phyloP scores from a whole-genome alignment of 35 echinoderm and acorn worm species.

The Ophioderma brevispina region DNA sequence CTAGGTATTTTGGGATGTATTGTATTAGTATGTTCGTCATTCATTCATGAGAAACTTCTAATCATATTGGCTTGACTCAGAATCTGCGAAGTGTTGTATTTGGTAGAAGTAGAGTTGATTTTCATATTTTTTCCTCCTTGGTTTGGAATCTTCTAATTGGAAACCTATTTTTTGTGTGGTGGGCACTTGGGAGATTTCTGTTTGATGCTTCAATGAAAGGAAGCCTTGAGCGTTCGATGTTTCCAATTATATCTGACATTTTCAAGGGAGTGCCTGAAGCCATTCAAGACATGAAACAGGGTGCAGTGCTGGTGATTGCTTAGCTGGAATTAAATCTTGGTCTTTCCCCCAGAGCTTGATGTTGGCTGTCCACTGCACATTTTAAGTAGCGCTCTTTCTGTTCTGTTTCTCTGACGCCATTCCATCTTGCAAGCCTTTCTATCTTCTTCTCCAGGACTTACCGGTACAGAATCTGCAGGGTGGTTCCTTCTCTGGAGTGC shows the following conservation, averaged over 20 bases:
- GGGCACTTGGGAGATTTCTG: not conserved
- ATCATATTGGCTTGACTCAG: not conserved
- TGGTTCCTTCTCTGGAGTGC: not conserved
- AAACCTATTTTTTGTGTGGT: not conserved
- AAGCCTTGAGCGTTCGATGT: not conserved
- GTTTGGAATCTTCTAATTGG: not conserved
- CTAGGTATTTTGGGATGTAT: no score
- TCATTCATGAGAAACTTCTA: no score
- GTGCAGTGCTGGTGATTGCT: not conserved
- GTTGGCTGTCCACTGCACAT: not conserved
- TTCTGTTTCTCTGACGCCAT: constrained; percentile 9
- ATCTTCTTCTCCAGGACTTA: constrained; percentile 4
- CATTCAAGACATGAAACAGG: constrained; percentile 3
- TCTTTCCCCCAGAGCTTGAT: not conserved
- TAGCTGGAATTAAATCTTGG: not conserved
- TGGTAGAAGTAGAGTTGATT: not conserved
- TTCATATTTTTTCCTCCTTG: not conserved
- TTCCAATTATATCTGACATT: not conserved
- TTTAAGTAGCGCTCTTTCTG: constrained; percentile 9
- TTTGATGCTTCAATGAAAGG: not conserved
- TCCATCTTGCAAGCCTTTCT: not conserved
- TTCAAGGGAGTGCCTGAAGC: not conserved
- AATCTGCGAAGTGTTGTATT: not conserved
- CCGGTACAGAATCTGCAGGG: not conserved
- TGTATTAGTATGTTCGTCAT: no score